Base-by-base conservation (phyloP, 2,797 vertebrate species). In the Taenioides sp. region DNA sequence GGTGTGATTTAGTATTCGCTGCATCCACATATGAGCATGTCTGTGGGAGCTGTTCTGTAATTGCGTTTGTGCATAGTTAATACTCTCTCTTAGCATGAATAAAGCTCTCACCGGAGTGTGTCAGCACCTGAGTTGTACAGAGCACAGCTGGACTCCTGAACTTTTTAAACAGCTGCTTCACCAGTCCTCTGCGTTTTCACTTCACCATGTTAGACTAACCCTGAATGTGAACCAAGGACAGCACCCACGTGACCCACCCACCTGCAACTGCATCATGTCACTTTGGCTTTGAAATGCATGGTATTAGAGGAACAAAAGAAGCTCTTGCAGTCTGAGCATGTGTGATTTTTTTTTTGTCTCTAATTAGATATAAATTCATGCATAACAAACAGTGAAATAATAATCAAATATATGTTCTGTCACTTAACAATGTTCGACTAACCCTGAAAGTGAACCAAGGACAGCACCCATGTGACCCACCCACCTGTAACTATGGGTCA, bases 41-140 rank as follows among this genome's bases (percentile, higher is more conserved):
- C 28, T 82, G 86, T 79, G 79, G 85, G 82, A 79, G 80, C 77
- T 79, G 50, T 78, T 66, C 7, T 61, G 67, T 16, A 76, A 74
- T 67, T 69, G 37, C 71, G 72, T 67, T 58, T 68, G 65, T 79
- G 55, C 23, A 57, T 23, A 47, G 78, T 80, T 82, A 43, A 81
- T 78, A 63, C 66, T 71, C 71, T 71, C 71, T 79, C 57, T 72
- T 77, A 62, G 55, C 73, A 76, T 70, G 65, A 81, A 74, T 77
- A 80, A 80, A 76, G 40, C 7, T 7, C 75, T 76, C 63, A 75
- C 7, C 43, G 65, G 69, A 72, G 67, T 59, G 65, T 73, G 72
- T 27, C 55, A 37, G 52, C 65, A 69, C 71, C 62, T 74, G 64
- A 72, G 31, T 75, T 79, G 43, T 73, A 79, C 22, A 49, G 43